These are phyloP conservation scores for Micropoecilia bifurca DNA, from an alignment of 2,797 vertebrate genomes.

Conservation along the genomic window DNA sequence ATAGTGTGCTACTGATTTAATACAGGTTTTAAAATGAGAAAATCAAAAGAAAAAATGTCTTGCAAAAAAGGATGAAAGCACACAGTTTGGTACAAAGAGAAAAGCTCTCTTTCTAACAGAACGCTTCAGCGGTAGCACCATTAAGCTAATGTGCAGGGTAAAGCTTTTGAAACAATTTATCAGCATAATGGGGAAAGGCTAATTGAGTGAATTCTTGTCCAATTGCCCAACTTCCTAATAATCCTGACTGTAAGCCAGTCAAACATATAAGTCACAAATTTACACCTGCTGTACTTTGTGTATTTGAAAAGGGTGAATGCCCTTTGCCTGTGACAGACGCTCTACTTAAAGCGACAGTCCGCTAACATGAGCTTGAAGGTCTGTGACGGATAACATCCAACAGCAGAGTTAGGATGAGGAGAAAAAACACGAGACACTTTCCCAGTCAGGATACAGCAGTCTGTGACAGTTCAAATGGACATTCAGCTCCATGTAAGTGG, in stretches of 20 bases:
- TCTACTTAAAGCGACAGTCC: slow-evolving; percentile 35
- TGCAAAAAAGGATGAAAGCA: slow-evolving; percentile 4
- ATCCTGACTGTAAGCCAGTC: slow-evolving; percentile 39
- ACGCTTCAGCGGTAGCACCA: slow-evolving; percentile 60
- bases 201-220: slow-evolving; percentile 73
- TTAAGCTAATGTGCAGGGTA: slow-evolving; percentile 69
- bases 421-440: slow-evolving; percentile 3
- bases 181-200: slow-evolving; percentile 68
- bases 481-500: slow-evolving; percentile 16
- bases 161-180: slow-evolving; percentile 67
- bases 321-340: slow-evolving; percentile 35
- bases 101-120: slow-evolving; percentile 49
- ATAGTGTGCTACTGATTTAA: slow-evolving; percentile 14
- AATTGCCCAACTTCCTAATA: slow-evolving; percentile 63
- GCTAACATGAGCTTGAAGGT: slow-evolving; percentile 44
- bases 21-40: slow-evolving; percentile 24
- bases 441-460: slow-evolving; percentile 19
- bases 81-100: slow-evolving; percentile 12
- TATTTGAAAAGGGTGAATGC: slow-evolving; percentile 18
- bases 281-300: neutral
- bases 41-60: neutral
- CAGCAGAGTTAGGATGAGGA: slow-evolving; percentile 44
- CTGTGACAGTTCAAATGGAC: slow-evolving; percentile 15
- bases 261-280: slow-evolving; percentile 6
- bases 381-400: slow-evolving; percentile 47